phyloP scores from a whole-genome alignment of 2,113 vertebrate genomes.

The Oplegnathus fasciatus region DNA sequence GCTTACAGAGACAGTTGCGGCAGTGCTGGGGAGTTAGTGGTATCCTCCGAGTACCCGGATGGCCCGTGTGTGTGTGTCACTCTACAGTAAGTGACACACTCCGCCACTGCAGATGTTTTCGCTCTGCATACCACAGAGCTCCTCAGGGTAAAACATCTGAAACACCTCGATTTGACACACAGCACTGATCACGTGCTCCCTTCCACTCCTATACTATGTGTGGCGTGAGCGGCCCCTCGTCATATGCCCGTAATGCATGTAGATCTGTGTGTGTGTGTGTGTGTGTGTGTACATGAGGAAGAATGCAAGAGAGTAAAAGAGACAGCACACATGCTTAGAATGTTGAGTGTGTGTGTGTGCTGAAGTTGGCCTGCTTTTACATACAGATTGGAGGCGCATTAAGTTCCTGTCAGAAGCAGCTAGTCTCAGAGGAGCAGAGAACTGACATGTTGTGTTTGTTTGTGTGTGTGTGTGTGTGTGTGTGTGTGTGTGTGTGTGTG shows the following conservation, averaged over 20 bases:
- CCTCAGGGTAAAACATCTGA: slow-evolving; percentile 53
- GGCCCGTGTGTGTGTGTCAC: neutral
- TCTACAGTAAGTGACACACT: slow-evolving; percentile 51
- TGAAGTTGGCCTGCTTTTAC: slow-evolving; percentile 45
- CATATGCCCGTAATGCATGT: slow-evolving; percentile 3
- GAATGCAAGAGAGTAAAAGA: slow-evolving; percentile 1
- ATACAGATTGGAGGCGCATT: slow-evolving; percentile 49
- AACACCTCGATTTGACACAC: slow-evolving; percentile 66
- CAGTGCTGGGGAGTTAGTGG: slow-evolving; percentile 31
- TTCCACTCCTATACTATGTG: slow-evolving; percentile 7
- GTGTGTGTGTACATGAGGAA: slow-evolving; percentile 11
- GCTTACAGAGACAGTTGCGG: slow-evolving; percentile 44
- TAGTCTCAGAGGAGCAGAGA: slow-evolving; percentile 51
- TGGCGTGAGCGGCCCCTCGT: neutral
- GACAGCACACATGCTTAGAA: slow-evolving; percentile 32
- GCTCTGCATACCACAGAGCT: slow-evolving; percentile 37
- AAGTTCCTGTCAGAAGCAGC: slow-evolving; percentile 56
- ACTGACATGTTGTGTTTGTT: slow-evolving; percentile 27
- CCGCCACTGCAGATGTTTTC: slow-evolving; percentile 60
- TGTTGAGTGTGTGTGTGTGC: slow-evolving; percentile 28
- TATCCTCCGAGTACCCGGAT: slow-evolving; percentile 26
- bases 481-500: slow-evolving; percentile 5
- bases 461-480: slow-evolving; percentile 4
- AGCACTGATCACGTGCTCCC: slow-evolving; percentile 38
- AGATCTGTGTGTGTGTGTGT: slow-evolving; percentile 20